phyloP scores from a whole-genome alignment of 2,888 invertebrate species.

The Saturnia pavonia region DNA sequence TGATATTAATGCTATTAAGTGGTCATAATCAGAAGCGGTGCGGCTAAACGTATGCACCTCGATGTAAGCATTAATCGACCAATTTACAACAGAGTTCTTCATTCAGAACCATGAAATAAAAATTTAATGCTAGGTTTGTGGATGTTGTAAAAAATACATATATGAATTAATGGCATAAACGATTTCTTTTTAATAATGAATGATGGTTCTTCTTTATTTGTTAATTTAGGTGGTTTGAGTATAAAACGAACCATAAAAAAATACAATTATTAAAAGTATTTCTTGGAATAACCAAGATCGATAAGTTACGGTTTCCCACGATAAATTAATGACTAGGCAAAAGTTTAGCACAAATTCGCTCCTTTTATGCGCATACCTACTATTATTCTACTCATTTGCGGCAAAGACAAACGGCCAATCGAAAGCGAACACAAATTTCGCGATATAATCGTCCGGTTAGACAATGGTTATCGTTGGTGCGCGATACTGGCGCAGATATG shows the following conservation, averaged over 20 bases:
- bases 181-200: not conserved
- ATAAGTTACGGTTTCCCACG: slow-evolving; percentile 56
- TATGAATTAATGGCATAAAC: not conserved
- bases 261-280: slow-evolving; percentile 25
- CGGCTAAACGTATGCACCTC: slow-evolving; percentile 53
- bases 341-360: slow-evolving; percentile 63
- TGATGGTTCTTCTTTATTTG: not conserved
- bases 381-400: slow-evolving; percentile 78
- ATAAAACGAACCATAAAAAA: not conserved
- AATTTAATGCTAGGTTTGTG: not conserved
- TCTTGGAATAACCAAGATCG: slow-evolving; percentile 22
- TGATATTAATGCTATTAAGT: slow-evolving; percentile 77
- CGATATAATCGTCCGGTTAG: slow-evolving; percentile 74
- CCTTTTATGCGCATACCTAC: slow-evolving; percentile 68
- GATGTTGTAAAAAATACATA: not conserved
- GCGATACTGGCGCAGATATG: slow-evolving; percentile 69
- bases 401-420: slow-evolving; percentile 74
- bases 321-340: slow-evolving; percentile 75
- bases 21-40: slow-evolving; percentile 57
- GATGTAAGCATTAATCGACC: slow-evolving; percentile 27
- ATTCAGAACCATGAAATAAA: not conserved
- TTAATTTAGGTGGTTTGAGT: not conserved
- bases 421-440: slow-evolving; percentile 75
- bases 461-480: slow-evolving; percentile 73
- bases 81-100: not conserved